Evolutionary conservation across 2,797 vertebrate species (phyloP), one percentile per base, ranked within the genome.

Genomic region (Pristis pectinata): DNA sequence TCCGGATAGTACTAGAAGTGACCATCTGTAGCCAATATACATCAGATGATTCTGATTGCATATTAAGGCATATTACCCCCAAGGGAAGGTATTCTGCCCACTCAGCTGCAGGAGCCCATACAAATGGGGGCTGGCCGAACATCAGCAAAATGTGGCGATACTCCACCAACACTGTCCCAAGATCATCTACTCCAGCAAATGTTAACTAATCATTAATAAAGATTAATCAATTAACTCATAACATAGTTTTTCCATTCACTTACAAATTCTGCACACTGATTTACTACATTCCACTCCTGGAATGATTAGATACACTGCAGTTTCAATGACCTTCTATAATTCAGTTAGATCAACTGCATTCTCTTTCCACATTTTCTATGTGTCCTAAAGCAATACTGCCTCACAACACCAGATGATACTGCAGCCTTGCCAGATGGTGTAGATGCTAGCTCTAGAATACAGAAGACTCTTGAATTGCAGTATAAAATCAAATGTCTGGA

Each of bases 141-240:
- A 3, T 3, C 8, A 4, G 17, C 37, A 80, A 0, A 41, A 80
- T 44, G 77, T n/a, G 37, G 41, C 37, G 80, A 80, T 80, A 44
- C 44, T 22, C 77, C 37, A 17, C 41, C 67, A 22, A 70, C 17
- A 80, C 77, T 80, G 37, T 2, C 1, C 77, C 77, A 80, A 22
- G 13, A 41, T 11, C 15, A 41, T 17, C n/a, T 79, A 44, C 80
- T 41, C 7, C 37, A 37, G n/a, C n/a, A 79, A 27, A 34, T 19
- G 37, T 44, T 80, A 80, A 49, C 49, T 56, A 56, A 85, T 80
- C n/a, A 80, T 44, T 80, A 41, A 80, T 41, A 17, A 7, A 41
- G 79, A 19, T 24, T 80, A 44, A 80, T 80, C n/a, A 80, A 80
- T 82, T 85, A 85, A 85, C 82, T 56, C 85, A 49, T 56, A 82